These are phyloP conservation scores for Pelagia noctiluca DNA, from an alignment of 30 jellyfish, hydroid and myxozoan species.

Conservation along the genomic window DNA sequence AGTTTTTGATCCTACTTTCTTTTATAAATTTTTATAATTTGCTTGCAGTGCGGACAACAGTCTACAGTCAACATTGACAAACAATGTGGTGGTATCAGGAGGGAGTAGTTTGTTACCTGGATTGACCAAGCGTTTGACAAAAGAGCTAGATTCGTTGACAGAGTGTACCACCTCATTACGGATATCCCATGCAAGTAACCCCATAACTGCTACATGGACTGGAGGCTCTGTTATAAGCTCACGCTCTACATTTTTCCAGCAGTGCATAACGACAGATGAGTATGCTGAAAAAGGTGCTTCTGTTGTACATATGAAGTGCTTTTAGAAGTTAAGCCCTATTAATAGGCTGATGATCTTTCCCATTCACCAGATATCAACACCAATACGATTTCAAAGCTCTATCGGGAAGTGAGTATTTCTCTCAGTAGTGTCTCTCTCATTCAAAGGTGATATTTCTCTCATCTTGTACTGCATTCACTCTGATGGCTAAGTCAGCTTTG, in stretches of 20 bases:
- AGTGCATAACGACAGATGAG: constrained; percentile 89
- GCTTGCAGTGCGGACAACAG: constrained; percentile 79
- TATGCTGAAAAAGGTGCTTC: constrained; percentile 92
- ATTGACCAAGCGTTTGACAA: constrained; percentile 70
- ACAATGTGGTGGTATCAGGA: constrained; percentile 85
- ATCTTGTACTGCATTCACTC: no score
- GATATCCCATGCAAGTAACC: constrained; percentile 71
- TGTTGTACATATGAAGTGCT: constrained; percentile 80
- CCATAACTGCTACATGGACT: constrained; percentile 92
- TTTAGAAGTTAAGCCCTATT: constrained; percentile 25
- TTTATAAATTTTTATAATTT: background rate
- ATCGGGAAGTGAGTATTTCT: no score
- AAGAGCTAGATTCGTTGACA: constrained; percentile 51
- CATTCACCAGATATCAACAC: no score
- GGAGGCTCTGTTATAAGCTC: constrained; percentile 97
- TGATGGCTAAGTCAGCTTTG: no score
- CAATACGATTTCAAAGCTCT: no score
- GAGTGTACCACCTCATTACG: constrained; percentile 45
- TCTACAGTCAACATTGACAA: constrained; percentile 48
- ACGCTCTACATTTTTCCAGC: constrained; percentile 76
- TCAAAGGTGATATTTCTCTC: no score
- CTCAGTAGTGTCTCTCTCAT: no score
- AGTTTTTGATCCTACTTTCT: background rate
- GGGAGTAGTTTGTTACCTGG: constrained; percentile 88
- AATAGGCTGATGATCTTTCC: no score